These are phyloP conservation scores for Podilymbus podiceps DNA, from an alignment of 2,113 vertebrate species.

Conservation along the genomic window DNA sequence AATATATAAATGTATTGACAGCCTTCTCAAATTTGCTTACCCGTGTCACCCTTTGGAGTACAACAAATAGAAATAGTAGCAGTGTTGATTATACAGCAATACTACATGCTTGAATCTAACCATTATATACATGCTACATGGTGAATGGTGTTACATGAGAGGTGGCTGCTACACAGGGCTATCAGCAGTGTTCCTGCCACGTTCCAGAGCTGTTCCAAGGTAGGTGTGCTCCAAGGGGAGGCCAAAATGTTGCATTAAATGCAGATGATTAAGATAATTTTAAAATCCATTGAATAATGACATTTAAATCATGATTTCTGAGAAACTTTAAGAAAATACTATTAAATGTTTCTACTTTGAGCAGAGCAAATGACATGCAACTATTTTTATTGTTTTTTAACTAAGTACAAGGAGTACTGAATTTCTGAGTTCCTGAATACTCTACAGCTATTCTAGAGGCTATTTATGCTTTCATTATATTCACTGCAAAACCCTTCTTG, in stretches of 20 bases:
- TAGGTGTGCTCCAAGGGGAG: background rate
- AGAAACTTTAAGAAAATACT: background rate
- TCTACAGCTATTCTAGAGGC: background rate
- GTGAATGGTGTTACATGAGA: background rate
- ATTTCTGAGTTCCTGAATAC: background rate
- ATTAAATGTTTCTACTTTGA: background rate
- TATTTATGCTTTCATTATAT: background rate
- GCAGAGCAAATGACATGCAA: background rate
- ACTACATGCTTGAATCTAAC: background rate
- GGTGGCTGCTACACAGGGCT: background rate
- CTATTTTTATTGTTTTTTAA: background rate
- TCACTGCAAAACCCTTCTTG: background rate
- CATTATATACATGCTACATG: background rate
- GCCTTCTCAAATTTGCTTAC: background rate
- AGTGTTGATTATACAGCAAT: background rate
- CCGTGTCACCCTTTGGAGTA: background rate
- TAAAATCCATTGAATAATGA: background rate
- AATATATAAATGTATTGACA: background rate
- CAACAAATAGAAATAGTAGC: background rate
- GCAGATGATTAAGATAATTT: background rate
- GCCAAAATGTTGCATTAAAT: background rate
- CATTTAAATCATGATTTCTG: background rate
- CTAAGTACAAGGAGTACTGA: background rate
- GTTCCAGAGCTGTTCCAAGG: background rate
- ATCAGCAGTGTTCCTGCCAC: background rate